These are phyloP conservation scores for Cydia strobilella DNA, from an alignment of 1,140 invertebrate species.

Conservation along the genomic window DNA sequence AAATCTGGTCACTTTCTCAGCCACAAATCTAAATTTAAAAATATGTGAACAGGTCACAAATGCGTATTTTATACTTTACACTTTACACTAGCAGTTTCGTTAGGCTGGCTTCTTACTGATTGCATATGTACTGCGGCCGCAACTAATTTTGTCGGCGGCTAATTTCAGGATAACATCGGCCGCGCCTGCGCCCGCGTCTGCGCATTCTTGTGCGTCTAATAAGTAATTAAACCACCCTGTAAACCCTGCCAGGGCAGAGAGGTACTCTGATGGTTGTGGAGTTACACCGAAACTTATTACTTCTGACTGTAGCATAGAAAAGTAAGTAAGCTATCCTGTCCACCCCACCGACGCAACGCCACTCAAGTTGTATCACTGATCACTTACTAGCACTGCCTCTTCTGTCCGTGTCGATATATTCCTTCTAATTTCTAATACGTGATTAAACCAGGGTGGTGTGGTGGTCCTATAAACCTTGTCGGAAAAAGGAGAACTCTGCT, in stretches of 20 bases:
- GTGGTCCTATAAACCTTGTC: too few species aligned
- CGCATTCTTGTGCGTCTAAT: conserved; percentile 64
- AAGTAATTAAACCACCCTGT: conserved; percentile 60
- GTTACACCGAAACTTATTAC: not conserved
- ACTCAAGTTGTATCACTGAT: too few species aligned
- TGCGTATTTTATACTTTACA: too few species aligned
- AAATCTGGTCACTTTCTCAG: too few species aligned
- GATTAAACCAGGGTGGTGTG: too few species aligned
- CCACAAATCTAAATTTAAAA: too few species aligned
- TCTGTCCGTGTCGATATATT: too few species aligned
- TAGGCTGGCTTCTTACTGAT: not conserved
- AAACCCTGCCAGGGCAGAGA: conserved; percentile 32
- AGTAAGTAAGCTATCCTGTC: not conserved
- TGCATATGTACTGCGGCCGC: not conserved
- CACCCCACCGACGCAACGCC: too few species aligned
- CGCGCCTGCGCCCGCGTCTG: conserved; percentile 35
- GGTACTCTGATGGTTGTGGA: not conserved
- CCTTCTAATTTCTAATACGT: too few species aligned
- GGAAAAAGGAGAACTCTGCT: too few species aligned
- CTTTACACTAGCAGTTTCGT: not conserved
- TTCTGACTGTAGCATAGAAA: not conserved
- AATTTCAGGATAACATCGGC: conserved; percentile 51
- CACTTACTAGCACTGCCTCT: too few species aligned
- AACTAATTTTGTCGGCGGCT: conserved; percentile 43
- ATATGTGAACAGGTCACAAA: too few species aligned